Base-by-base conservation (phyloP, 1,140 invertebrate genomes). In the Scaptomyza graminum region DNA sequence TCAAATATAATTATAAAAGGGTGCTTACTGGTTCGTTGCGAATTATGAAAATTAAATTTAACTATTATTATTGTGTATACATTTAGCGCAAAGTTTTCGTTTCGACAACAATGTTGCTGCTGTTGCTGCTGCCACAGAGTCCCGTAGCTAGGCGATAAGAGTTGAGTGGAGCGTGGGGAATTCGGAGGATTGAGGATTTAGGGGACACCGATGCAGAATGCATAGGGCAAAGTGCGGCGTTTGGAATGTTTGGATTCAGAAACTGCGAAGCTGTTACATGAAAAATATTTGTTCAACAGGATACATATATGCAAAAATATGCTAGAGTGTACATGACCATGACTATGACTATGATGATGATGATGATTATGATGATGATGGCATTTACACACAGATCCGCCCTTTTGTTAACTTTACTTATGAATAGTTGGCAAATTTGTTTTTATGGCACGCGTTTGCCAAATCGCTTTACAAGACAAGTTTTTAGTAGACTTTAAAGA, bases 271-370 rank as follows among this genome's bases (percentile, higher is more conserved):
- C 83, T 82, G 78, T 71, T 82, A 82, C 82, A 87, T 73, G 75
- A 43, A 59, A 87, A 87, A 87, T 87, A 88, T 87, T 87, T 87
- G 82, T 87, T 79, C 83, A 50, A 73, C 83, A 88, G 83, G 78
- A 88, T n/a, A 5, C 76, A 82, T 88, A 5, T 79, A 82, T 88
- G 82, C 75, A 67, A 80, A 88, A 87, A 88, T 87, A 82, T 87
- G 82, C 71, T 69, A 25, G 31, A 41, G 13, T 41, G 43, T 73
- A 70, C 51, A 57, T 59, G 62, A 49, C 49, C 31, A 56, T 44
- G 59, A 70, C 55, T 54, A 56, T 51, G 72, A n/a, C 12, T n/a
- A 41, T 67, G 57, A 78, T 37, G 63, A 37, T 79, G 65, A n/a
- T n/a, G n/a, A 67, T 39, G 56, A 50, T 57, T 68, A 62, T 72